These are phyloP conservation scores for Cheilosia impressa DNA, from an alignment of 2,888 invertebrate genomes.

Conservation along the genomic window DNA sequence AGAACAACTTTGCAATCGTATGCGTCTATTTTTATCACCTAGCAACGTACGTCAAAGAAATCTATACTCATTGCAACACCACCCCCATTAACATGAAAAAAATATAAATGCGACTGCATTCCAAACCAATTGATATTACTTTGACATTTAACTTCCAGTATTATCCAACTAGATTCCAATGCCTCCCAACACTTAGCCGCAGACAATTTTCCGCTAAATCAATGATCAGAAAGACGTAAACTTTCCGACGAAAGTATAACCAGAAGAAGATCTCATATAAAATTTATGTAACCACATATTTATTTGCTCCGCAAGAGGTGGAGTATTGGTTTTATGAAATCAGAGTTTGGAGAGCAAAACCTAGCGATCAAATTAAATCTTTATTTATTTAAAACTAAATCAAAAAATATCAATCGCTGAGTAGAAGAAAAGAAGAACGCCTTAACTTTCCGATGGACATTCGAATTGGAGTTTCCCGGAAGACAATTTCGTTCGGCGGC, in stretches of 20 bases:
- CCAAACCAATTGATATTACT: slow-evolving; percentile 14
- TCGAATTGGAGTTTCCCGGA: too few relatives aligned
- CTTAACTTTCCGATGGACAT: too few relatives aligned
- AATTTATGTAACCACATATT: not conserved
- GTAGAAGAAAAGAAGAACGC: too few relatives aligned
- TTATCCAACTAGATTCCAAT: slow-evolving; percentile 22
- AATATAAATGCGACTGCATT: slow-evolving; percentile 6
- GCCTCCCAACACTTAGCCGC: not conserved
- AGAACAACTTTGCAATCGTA: too few relatives aligned
- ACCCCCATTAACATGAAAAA: not conserved
- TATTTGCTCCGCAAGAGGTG: not conserved
- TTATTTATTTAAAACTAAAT: too few relatives aligned
- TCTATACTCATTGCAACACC: not conserved
- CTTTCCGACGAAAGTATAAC: slow-evolving; percentile 41
- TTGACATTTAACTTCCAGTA: slow-evolving; percentile 37
- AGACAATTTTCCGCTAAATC: slow-evolving; percentile 24
- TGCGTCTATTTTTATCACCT: too few relatives aligned
- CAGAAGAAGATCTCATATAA: slow-evolving; percentile 13
- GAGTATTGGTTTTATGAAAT: not conserved
- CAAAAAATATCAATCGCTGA: too few relatives aligned
- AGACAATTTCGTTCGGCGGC: too few relatives aligned
- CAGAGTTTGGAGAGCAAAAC: too few relatives aligned
- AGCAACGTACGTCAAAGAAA: not conserved
- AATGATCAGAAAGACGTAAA: slow-evolving; percentile 17
- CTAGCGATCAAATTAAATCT: too few relatives aligned